Percentiles rank a stretch among this genome's conserved stretches.
phyloP scores from a whole-genome alignment of 2,113 vertebrate genomes.

The Chitala chitala region DNA sequence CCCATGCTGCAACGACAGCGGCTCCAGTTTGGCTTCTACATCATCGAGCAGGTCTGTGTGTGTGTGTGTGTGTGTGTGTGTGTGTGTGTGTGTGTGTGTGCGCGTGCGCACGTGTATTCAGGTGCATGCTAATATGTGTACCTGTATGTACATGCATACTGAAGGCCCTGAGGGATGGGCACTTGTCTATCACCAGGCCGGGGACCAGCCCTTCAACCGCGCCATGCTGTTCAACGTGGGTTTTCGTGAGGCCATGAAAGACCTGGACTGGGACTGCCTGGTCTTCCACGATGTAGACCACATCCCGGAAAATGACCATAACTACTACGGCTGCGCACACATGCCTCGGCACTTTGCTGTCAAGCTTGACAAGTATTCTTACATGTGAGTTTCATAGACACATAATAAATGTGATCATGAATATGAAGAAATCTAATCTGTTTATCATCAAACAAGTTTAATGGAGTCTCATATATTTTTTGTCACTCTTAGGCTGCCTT shows the following conservation, averaged over 20 bases:
- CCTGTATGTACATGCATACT: background rate
- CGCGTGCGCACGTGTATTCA: background rate
- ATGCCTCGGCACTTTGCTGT: slow-evolving; percentile 95
- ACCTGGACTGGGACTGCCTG: slow-evolving; percentile 89
- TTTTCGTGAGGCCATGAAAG: slow-evolving; percentile 91
- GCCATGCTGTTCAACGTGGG: slow-evolving; percentile 98
- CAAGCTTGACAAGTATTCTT: slow-evolving; percentile 92
- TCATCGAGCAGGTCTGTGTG: slow-evolving; percentile 81
- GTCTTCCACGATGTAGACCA: slow-evolving; percentile 95
- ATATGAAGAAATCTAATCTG: background rate
- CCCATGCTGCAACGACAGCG: slow-evolving; percentile 89
- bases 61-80: background rate
- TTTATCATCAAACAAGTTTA: background rate
- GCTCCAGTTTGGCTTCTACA: slow-evolving; percentile 86
- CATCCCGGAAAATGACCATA: slow-evolving; percentile 87
- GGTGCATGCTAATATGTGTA: background rate
- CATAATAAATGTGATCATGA: background rate
- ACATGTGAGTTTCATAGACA: slow-evolving; percentile 74
- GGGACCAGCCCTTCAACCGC: slow-evolving; percentile 87
- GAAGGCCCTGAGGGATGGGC: background rate
- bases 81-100: background rate
- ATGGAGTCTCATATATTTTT: background rate
- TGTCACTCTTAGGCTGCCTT: slow-evolving; percentile 74
- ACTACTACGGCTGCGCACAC: slow-evolving; percentile 88
- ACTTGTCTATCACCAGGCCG: slow-evolving; percentile 55